Evolutionary conservation across 2,113 vertebrate genomes (phyloP).

Genomic region (Cinclus cinclus): DNA sequence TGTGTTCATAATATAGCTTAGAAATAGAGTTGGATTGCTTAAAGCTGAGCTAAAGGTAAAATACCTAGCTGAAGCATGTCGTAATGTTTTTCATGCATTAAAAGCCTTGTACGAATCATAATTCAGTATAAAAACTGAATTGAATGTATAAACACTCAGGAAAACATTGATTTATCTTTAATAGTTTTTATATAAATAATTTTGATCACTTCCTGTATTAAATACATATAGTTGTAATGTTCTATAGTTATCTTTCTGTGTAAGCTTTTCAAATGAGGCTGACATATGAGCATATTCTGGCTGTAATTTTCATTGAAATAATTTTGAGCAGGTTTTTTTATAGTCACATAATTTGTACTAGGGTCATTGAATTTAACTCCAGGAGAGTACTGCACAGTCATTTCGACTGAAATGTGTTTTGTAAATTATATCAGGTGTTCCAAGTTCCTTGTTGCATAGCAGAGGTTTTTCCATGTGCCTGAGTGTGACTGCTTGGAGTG

Average conservation of each 20-base stretch:
- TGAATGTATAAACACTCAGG: neutral
- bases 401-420: conserved; percentile 42
- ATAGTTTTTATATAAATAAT: neutral
- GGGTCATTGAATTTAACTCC: conserved; percentile 38
- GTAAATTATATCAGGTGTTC: conserved; percentile 1
- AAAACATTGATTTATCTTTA: neutral
- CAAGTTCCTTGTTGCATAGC: neutral
- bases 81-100: neutral
- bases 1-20: neutral
- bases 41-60: neutral
- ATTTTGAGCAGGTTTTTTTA: neutral
- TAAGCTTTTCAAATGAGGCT: neutral
- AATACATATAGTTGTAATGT: neutral
- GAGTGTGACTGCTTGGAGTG: neutral
- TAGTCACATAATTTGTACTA: neutral
- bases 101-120: neutral
- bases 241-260: neutral
- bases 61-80: neutral
- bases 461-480: neutral
- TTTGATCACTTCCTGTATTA: neutral
- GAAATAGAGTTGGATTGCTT: neutral
- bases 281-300: neutral
- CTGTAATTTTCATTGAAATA: neutral
- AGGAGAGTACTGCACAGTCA: neutral
- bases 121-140: neutral